These are phyloP conservation scores for Halcyon leucocephala DNA, from an alignment of 2,797 vertebrate genomes.

Conservation along the genomic window DNA sequence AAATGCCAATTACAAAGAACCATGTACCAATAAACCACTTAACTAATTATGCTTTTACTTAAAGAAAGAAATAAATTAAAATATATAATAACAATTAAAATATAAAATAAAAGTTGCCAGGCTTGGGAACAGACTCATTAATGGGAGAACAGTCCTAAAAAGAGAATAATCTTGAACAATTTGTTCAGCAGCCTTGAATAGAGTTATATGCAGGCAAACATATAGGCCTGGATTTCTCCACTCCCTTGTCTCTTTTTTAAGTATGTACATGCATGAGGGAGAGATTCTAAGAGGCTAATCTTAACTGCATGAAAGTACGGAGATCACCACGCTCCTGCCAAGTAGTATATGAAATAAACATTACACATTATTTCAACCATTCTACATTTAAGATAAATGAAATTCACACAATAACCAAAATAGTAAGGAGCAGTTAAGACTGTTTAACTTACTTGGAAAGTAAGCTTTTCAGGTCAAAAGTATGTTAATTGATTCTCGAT, in stretches of 20 bases:
- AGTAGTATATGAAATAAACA: not conserved
- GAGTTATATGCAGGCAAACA: not conserved
- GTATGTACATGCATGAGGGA: accelerated
- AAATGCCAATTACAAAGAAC: not conserved
- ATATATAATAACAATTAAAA: not conserved
- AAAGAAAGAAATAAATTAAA: not conserved
- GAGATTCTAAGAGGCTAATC: not conserved
- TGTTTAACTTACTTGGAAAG: not conserved
- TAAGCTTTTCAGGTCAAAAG: not conserved
- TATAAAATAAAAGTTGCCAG: not conserved
- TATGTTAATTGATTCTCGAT: not conserved
- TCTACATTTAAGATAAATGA: not conserved
- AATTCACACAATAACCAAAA: not conserved
- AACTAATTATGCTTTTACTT: slow-evolving; percentile 1
- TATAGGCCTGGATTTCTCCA: not conserved
- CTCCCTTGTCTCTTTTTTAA: not conserved
- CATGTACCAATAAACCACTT: not conserved
- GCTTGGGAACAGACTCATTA: not conserved
- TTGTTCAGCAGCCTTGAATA: not conserved
- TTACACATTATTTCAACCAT: not conserved
- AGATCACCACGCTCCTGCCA: not conserved
- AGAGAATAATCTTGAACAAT: not conserved
- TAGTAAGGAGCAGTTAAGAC: not conserved
- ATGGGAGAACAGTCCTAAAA: not conserved
- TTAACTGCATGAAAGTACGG: not conserved